Conservation (phyloP, 2,113 vertebrate genomes). For the Cygnus atratus region DNA sequence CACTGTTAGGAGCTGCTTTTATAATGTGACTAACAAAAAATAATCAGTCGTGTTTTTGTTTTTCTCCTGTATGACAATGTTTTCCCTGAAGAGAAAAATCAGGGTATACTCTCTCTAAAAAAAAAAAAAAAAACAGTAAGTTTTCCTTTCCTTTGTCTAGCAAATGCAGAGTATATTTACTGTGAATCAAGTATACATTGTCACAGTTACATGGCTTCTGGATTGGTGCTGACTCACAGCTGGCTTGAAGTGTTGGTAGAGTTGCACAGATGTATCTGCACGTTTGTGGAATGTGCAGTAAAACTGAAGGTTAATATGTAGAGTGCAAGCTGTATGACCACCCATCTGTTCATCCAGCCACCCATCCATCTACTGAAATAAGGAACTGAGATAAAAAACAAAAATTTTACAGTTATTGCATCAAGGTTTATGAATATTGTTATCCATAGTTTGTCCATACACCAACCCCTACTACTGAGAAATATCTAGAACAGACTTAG, state of each 20-base stretch:
- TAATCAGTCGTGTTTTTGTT: background rate
- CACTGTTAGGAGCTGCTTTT: background rate
- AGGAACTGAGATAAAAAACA: background rate
- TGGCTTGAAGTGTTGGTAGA: background rate
- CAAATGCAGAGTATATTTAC: background rate
- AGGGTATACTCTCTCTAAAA: background rate
- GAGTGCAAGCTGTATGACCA: background rate
- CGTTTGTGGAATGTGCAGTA: too few species aligned
- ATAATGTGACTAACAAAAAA: background rate
- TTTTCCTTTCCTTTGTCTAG: background rate
- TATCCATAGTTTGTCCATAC: background rate
- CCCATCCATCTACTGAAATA: background rate
- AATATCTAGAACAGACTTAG: background rate
- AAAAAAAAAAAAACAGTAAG: background rate
- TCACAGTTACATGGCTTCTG: background rate
- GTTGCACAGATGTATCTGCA: background rate
- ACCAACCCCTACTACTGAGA: background rate
- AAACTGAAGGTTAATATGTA: background rate
- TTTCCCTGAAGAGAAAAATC: background rate
- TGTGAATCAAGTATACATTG: background rate
- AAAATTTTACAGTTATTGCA: background rate
- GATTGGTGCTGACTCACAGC: background rate
- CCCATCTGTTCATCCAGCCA: too few species aligned
- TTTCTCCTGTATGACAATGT: background rate
- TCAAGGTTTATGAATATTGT: background rate